Evolutionary conservation across 1,140 invertebrate species (phyloP), one percentile per base, ranked within the genome.

Genomic region (Acromyrmex heyeri): DNA sequence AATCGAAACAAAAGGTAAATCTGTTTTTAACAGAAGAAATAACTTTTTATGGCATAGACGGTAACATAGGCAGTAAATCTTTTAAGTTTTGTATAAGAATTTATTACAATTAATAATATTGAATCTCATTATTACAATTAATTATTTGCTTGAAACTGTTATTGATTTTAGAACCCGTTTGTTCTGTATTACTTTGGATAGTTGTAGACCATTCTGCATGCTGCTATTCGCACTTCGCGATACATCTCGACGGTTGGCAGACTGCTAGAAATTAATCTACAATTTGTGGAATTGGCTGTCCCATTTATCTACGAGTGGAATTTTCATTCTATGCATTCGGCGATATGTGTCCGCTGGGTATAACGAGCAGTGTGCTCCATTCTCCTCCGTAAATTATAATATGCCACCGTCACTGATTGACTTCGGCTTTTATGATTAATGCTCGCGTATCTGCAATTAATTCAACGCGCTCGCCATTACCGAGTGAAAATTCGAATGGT

Each of bases 351-450:
- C 55, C 57, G 69, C 27, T 14, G 55, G 55, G 69, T 75, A 62
- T 83, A 83, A 83, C 79, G 70, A 83, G 79, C 30, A 24, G 34
- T 21, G 55, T 61, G 69, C 79, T 73, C 69, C 27, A 75, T 83
- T 83, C 55, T 48, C 38, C 27, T 53, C 55, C 69, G 67, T 83
- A 83, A 83, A 83, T 83, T 83, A 83, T 83, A 83, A 83, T 83
- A 83, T 67, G 79, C 55, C 79, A 83, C 79, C 53, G 79, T 75
- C 69, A 75, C 69, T 83, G 79, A 83, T 83, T 83, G 79, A 83
- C 69, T 83, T 83, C 69, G 55, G 79, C 79, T 83, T 69, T 83
- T 83, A 83, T 83, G 79, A 83, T 83, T 83, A 83, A 83, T 83
- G 79, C 72, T 57, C 55, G 57, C 79, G 44, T 83, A 83, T 83